Conservation (phyloP, 2,113 vertebrate genomes). For the Piaya cayana region DNA sequence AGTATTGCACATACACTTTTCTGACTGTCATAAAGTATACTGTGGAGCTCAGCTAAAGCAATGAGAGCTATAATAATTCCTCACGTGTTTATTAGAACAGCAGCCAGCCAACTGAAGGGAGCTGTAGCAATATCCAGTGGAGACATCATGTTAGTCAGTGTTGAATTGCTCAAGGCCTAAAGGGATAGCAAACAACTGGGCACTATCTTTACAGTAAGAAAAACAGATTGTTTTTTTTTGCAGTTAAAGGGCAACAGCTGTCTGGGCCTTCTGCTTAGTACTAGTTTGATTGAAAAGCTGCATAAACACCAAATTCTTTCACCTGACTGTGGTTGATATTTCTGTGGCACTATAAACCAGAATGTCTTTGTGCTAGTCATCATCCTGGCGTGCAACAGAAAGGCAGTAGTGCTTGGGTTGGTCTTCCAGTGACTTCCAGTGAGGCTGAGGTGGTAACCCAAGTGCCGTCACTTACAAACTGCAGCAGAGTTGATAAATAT, state of each 20-base stretch:
- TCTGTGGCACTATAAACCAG: background rate
- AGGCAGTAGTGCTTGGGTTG: background rate
- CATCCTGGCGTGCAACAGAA: background rate
- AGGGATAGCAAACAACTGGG: background rate
- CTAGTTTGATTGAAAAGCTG: background rate
- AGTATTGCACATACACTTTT: background rate
- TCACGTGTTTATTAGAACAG: background rate
- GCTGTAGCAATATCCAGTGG: background rate
- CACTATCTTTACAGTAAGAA: background rate
- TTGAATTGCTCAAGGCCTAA: background rate
- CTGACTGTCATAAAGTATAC: background rate
- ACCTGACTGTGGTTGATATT: background rate
- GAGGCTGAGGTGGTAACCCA: background rate
- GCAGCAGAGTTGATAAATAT: background rate
- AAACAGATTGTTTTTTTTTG: background rate
- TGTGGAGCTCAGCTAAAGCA: background rate
- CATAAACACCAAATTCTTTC: background rate
- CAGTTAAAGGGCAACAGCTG: background rate
- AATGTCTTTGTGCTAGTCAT: background rate
- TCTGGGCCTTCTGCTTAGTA: background rate
- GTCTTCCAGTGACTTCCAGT: background rate
- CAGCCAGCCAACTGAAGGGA: background rate
- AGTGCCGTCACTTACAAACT: background rate
- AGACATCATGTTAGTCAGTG: background rate
- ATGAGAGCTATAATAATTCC: background rate